Evolutionary conservation across 2,888 invertebrate species (phyloP), one percentile per base, ranked within the genome.

Genomic region (Cyclophora punctaria): DNA sequence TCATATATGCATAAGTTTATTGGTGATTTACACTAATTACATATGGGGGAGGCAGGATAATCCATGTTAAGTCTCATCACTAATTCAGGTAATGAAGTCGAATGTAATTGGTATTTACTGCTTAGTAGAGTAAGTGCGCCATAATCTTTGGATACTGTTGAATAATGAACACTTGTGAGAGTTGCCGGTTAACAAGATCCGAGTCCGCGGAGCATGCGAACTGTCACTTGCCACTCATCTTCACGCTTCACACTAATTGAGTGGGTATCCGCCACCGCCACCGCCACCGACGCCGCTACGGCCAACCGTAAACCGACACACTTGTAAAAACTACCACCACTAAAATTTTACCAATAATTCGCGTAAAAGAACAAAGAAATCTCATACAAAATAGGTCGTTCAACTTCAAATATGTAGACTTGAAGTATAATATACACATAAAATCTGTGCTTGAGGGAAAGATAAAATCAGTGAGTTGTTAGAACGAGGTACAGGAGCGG

Each of bases 201-300:
- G 64, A 56, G 59, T 65, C 61, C 60, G 64, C 56, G 59, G 58
- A 66, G 61, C 65, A 62, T 63, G 62, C 63, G 56, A 61, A 52
- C 65, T 64, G 71, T 70, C 72, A 69, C 62, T 65, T 68, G 63
- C 62, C 66, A 70, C 68, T 74, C 71, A 68, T 73, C 67, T 71
- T 71, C 66, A 67, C 60, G 63, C 64, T 62, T 63, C 62, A 59
- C 62, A 62, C 66, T 73, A 73, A 74, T 74, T 73, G 73, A 73
- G 70, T 69, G 67, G 66, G 64, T 64, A 66, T 63, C 68, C 48
- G 20, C 20, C 20, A 20, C 20, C n/a, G n/a, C n/a, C n/a, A 53
- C 53, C 57, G 53, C 63, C 61, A 52, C 62, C 55, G 59, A 46
- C 59, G 60, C 57, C 55, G 49, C 58, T 51, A 7, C 41, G 45